Evolutionary conservation across 2,797 vertebrate species (phyloP), one percentile per base, ranked within the genome.

Genomic region (Hyperoplus lanceolatus): DNA sequence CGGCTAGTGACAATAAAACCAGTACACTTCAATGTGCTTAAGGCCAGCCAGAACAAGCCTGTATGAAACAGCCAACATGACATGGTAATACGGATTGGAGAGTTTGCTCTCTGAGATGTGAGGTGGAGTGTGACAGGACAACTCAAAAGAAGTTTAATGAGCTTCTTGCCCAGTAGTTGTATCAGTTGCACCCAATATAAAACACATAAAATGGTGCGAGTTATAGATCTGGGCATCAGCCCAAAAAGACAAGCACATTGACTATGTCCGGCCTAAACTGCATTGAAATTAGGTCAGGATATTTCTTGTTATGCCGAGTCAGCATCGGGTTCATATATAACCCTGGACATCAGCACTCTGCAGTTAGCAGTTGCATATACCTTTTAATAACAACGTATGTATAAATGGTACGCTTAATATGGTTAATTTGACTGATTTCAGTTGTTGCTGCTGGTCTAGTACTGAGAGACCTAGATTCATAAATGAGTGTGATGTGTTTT

Each of bases 81-180:
- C 10, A 18, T 29, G 2, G 13, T 18, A 61, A 43, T 42, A 69
- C 0, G 0, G 43, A 58, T 16, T 6, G 5, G 6, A 56, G 14
- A 51, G 14, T 48, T 42, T 51, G 38, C 16, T 66, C 55, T 82
- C 29, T 56, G 75, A 45, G 36, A 69, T 64, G 10, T 59, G 38
- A 38, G 41, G 74, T 21, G 46, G 41, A 81, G 70, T 73, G 61
- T 45, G 13, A 76, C 51, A 71, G 43, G 48, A 73, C 1, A 6
- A 67, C 49, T 81, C 56, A 62, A 72, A 80, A 64, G 50, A 72
- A 78, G 74, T 38, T 63, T 62, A 63, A 79, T 67, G 60, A 79
- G 70, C 10, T 62, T 50, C 21, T 74, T 62, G 46, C 43, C n/a
- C 4, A 49, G 69, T 49, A 46, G 15, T 64, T 77, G 68, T n/a